These are phyloP conservation scores for Taxidea taxus DNA, from an alignment of 2,113 vertebrate species.

Conservation along the genomic window DNA sequence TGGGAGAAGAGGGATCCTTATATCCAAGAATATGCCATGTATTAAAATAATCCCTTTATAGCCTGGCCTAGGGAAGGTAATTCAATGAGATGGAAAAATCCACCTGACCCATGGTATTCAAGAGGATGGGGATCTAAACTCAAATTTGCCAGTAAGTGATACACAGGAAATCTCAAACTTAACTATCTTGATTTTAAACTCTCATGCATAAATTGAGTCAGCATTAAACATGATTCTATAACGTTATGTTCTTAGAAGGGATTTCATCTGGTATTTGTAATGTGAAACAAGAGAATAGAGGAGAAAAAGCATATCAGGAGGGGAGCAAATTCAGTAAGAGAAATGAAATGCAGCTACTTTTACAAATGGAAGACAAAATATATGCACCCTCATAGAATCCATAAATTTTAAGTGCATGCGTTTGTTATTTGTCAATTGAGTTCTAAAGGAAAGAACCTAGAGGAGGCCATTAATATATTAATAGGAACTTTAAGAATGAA, in stretches of 20 bases:
- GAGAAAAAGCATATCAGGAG: neutral
- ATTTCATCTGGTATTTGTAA: neutral
- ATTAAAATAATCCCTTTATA: neutral
- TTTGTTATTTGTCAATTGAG: conserved; percentile 42
- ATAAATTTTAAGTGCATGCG: neutral
- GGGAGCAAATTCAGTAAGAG: neutral
- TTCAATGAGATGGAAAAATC: neutral
- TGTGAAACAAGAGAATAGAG: neutral
- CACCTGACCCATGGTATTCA: neutral
- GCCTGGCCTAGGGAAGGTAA: neutral
- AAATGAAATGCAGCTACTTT: neutral
- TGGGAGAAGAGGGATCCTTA: neutral
- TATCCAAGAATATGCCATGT: neutral
- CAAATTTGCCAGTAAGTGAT: neutral
- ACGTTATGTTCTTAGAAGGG: neutral
- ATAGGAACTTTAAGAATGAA: conserved; percentile 51
- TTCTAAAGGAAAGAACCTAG: conserved; percentile 45
- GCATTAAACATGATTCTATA: neutral
- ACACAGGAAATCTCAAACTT: neutral
- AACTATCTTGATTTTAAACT: neutral
- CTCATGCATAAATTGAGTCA: neutral
- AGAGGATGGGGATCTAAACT: neutral
- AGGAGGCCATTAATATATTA: neutral
- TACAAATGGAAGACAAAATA: conserved; percentile 31
- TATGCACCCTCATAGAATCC: neutral